phyloP scores from a whole-genome alignment of 2,888 invertebrate species.

The Parascotia fuliginaria region DNA sequence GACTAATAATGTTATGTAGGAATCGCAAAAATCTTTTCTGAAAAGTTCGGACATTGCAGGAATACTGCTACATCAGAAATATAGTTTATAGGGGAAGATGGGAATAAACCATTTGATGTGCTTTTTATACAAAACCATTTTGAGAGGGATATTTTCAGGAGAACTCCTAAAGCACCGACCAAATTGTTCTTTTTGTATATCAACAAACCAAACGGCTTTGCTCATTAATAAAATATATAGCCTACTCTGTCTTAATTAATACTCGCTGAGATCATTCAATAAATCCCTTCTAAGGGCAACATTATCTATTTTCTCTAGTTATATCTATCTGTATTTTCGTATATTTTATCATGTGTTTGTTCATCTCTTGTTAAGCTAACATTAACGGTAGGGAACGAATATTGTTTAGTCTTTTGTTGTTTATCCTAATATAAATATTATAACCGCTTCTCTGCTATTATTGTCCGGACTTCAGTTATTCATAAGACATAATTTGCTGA shows the following conservation, averaged over 20 bases:
- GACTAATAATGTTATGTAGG: too few species aligned
- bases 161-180: background rate
- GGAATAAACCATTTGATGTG: too few species aligned
- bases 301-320: constrained; percentile 12
- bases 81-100: too few species aligned
- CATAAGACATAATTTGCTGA: constrained; percentile 29
- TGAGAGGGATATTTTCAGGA: background rate
- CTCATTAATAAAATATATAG: constrained; percentile 11
- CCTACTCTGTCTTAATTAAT: constrained; percentile 28
- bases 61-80: too few species aligned
- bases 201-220: background rate
- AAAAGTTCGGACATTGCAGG: too few species aligned
- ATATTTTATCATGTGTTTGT: constrained; percentile 26
- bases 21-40: too few species aligned
- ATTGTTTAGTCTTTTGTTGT: constrained; percentile 20
- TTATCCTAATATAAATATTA: constrained; percentile 16
- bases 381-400: constrained; percentile 20
- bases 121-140: background rate
- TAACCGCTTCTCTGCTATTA: constrained; percentile 16
- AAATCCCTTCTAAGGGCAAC: constrained; percentile 16
- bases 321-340: constrained; percentile 28
- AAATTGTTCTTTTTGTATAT: constrained; percentile 3
- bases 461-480: constrained; percentile 26
- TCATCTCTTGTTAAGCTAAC: constrained; percentile 22
- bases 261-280: constrained; percentile 15